Conservation (phyloP, 1,140 invertebrate species). For the Atta colombica region DNA sequence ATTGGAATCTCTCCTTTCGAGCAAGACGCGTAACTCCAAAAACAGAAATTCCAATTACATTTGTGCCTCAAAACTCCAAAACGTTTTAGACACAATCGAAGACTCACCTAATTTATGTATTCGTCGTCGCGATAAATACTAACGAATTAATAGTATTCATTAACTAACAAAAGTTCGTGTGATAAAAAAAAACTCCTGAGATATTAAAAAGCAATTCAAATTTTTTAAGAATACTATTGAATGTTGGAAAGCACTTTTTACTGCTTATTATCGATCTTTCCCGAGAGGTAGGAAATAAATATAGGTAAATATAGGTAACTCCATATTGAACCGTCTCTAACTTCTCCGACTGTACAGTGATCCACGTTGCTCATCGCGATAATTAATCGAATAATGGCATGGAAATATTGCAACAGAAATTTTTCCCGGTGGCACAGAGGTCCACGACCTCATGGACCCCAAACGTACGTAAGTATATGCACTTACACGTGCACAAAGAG, state of each 20-base stretch:
- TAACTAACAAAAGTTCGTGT: not conserved
- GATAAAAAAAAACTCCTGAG: not conserved
- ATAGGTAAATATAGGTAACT: not conserved
- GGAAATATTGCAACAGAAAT: conserved; percentile 65
- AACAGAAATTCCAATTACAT: conserved; percentile 29
- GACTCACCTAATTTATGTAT: not conserved
- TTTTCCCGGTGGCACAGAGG: conserved; percentile 61
- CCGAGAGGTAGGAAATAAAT: not conserved
- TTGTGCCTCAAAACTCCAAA: not conserved
- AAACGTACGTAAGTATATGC: conserved; percentile 33
- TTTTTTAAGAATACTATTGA: not conserved
- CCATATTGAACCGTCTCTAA: conserved; percentile 15
- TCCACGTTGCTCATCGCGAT: conserved; percentile 34
- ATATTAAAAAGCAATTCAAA: not conserved
- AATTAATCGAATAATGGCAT: conserved; percentile 74
- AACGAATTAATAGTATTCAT: not conserved
- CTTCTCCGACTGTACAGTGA: conserved; percentile 17
- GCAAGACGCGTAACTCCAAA: not conserved
- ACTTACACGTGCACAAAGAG: not conserved
- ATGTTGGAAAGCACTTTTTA: not conserved
- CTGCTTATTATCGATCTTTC: not conserved
- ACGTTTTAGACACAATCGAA: conserved; percentile 18
- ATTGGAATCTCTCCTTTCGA: conserved; percentile 23
- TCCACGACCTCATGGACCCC: conserved; percentile 61
- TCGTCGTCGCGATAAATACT: not conserved